Conservation (phyloP, 2,113 vertebrate species). For the Capreolus pygargus region DNA sequence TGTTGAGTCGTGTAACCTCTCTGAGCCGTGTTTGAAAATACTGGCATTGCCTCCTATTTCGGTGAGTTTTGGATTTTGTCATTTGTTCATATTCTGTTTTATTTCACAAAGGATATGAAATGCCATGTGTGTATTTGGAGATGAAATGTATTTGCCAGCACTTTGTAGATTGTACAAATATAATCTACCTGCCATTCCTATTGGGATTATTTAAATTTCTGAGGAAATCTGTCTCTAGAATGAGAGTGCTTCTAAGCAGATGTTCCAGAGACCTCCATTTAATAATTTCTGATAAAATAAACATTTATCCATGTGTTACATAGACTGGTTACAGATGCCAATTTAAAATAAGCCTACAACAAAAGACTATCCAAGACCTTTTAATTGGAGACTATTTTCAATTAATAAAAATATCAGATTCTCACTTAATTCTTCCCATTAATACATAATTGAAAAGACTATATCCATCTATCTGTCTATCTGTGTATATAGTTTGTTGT, state of each 20-base stretch:
- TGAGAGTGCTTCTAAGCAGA: neutral
- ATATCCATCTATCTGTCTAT: neutral
- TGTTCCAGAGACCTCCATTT: neutral
- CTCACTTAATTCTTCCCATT: neutral
- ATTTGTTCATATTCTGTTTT: neutral
- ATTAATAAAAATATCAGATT: neutral
- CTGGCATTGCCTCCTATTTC: neutral
- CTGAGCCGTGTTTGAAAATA: neutral
- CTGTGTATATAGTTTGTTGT: neutral
- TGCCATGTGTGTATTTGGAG: neutral
- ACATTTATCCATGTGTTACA: neutral
- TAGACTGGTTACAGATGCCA: neutral
- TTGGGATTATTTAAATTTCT: neutral
- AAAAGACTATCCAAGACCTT: neutral
- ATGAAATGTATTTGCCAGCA: neutral
- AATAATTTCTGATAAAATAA: neutral
- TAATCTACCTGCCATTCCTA: neutral
- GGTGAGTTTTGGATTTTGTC: neutral
- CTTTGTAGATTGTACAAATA: neutral
- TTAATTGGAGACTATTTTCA: neutral
- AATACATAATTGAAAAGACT: neutral
- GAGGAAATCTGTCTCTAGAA: neutral
- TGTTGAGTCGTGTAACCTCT: neutral
- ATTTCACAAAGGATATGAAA: neutral
- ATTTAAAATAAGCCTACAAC: neutral